phyloP scores from a whole-genome alignment of 2,888 invertebrate species.

The Bimastos eiseni region DNA sequence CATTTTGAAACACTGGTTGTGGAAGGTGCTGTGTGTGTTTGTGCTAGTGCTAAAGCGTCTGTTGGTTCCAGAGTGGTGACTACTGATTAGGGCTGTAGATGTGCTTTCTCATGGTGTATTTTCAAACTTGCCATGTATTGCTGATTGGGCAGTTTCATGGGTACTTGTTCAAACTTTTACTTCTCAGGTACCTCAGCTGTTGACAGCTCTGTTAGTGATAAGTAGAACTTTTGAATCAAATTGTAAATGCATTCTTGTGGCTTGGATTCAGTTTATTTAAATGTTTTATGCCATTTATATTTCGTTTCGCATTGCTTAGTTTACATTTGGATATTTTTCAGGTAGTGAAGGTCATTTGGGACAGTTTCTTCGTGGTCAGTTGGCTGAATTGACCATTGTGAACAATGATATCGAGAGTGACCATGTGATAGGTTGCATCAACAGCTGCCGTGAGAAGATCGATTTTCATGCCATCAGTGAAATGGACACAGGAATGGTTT shows the following conservation, averaged over 20 bases:
- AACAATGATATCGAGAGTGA: constrained; percentile 58
- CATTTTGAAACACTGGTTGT: too few species aligned
- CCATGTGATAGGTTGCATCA: constrained; percentile 58
- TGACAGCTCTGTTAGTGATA: too few species aligned
- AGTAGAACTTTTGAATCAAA: not conserved
- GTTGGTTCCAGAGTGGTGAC: too few species aligned
- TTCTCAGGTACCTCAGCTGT: too few species aligned
- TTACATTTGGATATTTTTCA: constrained; percentile 46
- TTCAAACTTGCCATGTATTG: too few species aligned
- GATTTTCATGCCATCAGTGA: constrained; percentile 72
- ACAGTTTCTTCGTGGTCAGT: constrained; percentile 85
- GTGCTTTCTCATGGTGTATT: too few species aligned
- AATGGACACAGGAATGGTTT: constrained; percentile 77
- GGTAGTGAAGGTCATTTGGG: constrained; percentile 87
- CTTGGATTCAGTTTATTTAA: not conserved
- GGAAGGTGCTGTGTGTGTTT: too few species aligned
- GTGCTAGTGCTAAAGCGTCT: too few species aligned
- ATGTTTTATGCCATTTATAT: not conserved
- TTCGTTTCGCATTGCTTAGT: not conserved
- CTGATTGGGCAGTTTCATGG: too few species aligned
- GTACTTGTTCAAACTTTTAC: too few species aligned
- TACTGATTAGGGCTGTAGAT: too few species aligned
- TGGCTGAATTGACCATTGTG: constrained; percentile 83
- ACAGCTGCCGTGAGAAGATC: constrained; percentile 60
- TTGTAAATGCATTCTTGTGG: not conserved